A percentile compares a stretch with the other conserved stretches of the same genome.
Conservation (phyloP, 2,113 vertebrate genomes). For the Hiodon tergisus region DNA sequence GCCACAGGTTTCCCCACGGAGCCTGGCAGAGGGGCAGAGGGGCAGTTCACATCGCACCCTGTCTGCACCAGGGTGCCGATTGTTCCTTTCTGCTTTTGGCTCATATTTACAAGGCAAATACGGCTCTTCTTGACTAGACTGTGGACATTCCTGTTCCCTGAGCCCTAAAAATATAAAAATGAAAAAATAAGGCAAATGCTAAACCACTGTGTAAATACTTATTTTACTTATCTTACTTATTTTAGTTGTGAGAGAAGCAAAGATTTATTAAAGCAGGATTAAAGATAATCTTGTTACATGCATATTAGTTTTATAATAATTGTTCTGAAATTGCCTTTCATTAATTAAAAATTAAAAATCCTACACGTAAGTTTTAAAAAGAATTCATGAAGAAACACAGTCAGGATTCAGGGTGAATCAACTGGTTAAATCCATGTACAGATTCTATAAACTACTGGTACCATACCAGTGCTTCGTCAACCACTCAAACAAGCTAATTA, state of each 20-base stretch:
- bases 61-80: not conserved
- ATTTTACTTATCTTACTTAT: not conserved
- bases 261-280: not conserved
- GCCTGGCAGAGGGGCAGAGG: not conserved
- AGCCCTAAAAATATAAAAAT: not conserved
- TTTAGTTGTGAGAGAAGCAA: not conserved
- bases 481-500: too few relatives aligned
- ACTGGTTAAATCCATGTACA: not conserved
- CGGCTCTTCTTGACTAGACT: not conserved
- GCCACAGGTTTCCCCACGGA: conserved; percentile 35
- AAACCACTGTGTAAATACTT: not conserved
- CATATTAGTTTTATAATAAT: not conserved
- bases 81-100: too few relatives aligned
- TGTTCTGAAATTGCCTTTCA: not conserved
- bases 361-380: too few relatives aligned
- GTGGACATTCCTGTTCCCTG: not conserved
- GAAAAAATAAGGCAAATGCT: not conserved
- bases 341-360: too few relatives aligned
- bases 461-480: too few relatives aligned
- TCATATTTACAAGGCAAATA: not conserved
- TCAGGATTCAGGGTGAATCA: not conserved
- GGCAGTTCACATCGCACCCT: conserved; percentile 28
- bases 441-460: not conserved
- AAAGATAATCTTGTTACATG: not conserved
- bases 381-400: too few relatives aligned